Conservation (phyloP, 2,888 invertebrate species). For the Fragum fragum region DNA sequence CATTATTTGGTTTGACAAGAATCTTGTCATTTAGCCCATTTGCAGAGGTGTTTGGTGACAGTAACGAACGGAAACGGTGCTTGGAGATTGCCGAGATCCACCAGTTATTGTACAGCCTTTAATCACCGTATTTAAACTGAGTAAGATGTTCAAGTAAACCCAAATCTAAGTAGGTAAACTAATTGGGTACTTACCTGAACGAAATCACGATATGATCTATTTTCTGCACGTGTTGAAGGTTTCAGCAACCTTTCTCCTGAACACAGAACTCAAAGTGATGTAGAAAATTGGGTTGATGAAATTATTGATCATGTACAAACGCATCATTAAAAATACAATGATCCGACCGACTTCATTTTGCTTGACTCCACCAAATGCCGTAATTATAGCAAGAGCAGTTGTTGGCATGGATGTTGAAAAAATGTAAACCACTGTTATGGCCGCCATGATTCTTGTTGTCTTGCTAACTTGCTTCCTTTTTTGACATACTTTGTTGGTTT, state of each 20-base stretch:
- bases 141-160: no score
- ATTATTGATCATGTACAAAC: not conserved
- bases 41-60: no score
- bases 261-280: not conserved
- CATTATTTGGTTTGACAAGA: no score
- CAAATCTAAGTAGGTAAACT: no score
- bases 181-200: no score
- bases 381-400: not conserved
- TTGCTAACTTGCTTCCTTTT: not conserved
- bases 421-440: not conserved
- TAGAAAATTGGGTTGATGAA: slow-evolving; percentile 2
- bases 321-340: not conserved
- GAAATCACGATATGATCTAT: not conserved
- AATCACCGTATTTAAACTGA: no score
- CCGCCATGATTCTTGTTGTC: not conserved
- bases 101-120: no score
- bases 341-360: not conserved
- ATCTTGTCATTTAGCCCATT: no score
- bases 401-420: not conserved
- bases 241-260: not conserved
- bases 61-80: no score
- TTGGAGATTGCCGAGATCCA: no score
- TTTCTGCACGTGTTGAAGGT: not conserved
- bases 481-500: not conserved
- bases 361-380: not conserved